Evolutionary conservation across 2,113 vertebrate species (phyloP).

Genomic region (Mormyrus iriodes): DNA sequence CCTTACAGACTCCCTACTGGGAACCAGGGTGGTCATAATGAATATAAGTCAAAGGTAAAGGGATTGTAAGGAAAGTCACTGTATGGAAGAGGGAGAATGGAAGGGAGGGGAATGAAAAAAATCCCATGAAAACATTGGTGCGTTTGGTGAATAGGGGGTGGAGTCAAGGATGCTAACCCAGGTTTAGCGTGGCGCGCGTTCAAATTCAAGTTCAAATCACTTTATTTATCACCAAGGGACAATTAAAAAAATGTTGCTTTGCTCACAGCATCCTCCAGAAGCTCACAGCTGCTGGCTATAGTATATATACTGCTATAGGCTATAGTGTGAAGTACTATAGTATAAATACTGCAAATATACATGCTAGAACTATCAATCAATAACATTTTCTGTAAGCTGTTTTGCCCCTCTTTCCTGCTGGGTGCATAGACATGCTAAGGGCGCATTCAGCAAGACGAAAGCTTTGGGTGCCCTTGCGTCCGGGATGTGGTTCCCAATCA

Average conservation of each 20-base stretch:
- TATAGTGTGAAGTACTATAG: neutral
- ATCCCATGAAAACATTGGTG: neutral
- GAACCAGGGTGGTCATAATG: neutral
- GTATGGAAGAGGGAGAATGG: neutral
- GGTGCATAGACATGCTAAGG: neutral
- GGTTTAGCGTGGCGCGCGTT: neutral
- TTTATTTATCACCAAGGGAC: no score
- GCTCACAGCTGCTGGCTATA: neutral
- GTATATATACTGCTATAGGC: neutral
- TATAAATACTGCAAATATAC: neutral
- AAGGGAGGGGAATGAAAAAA: neutral
- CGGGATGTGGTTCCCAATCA: conserved; percentile 51
- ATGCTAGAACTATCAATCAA: neutral
- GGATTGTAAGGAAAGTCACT: neutral
- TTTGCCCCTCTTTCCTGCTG: neutral
- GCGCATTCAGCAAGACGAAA: neutral
- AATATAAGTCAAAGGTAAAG: neutral
- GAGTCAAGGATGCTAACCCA: neutral
- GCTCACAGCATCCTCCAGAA: neutral
- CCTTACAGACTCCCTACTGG: neutral
- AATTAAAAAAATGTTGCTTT: no score
- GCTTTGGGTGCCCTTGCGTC: conserved; percentile 33
- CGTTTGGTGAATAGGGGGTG: neutral
- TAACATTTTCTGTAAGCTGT: neutral
- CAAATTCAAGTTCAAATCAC: no score